Base-by-base conservation (phyloP, 2,113 vertebrate genomes). In the Polyodon spathula region DNA sequence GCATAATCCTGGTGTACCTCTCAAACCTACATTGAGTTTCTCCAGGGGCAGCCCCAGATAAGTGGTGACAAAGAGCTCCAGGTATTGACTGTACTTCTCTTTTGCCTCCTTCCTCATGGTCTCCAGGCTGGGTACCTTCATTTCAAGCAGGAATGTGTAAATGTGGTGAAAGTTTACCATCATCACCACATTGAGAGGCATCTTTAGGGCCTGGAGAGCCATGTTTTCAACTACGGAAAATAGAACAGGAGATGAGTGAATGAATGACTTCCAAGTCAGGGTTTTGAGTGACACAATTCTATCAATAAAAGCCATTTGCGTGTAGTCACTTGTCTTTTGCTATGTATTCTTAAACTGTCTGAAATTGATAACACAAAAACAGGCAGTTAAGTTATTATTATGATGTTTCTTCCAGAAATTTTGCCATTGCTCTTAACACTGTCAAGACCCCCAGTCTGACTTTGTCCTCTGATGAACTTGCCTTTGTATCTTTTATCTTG, bases 91-190 rank as follows among this genome's bases (percentile, higher is more conserved):
- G 1, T 17, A 76, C 46, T 40, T 71, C 5, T 75, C 41, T 64
- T 65, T 54, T 51, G 71, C 74, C 68, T 81, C 78, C 50, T 14
- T 68, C 46, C 60, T 66, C 60, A 58, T 67, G 48, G 0, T n/a
- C 51, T 75, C 60, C 54, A 82, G 58, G 66, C 70, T 70, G 0
- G 8, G 48, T 55, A 79, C 71, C 43, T 54, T 41, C 62, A 69
- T 64, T 43, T 65, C 67, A 50, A 56, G 68, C 44, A 78, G 67
- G 57, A 78, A 78, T 43, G 14, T 48, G 46, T 71, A 56, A 40
- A 81, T 3, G 11, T 71, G 71, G 63, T 79, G 69, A 67, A 72
- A 78, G 2, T 82, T 81, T 59, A 74, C 73, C 73, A 79, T 79
- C 67, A 68, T 69, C 40, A 77, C 71, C 71, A 81, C 58, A 0